Percentiles rank a stretch among this genome's conserved stretches.
These are phyloP conservation scores for Microctonus hyperodae DNA, from an alignment of 2,888 invertebrate species.

Conservation along the genomic window DNA sequence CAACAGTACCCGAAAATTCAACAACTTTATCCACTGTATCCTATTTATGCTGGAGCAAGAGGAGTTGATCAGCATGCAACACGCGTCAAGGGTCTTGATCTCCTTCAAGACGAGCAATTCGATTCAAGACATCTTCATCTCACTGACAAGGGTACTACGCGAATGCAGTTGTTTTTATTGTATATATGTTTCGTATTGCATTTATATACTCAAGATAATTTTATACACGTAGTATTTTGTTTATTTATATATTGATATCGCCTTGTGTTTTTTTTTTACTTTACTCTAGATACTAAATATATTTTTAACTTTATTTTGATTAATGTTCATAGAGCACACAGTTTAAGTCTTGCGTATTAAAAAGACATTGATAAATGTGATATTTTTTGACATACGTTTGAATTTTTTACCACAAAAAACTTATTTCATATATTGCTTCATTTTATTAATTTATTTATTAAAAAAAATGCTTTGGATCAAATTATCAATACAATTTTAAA, in stretches of 20 bases:
- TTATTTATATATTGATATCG: not conserved
- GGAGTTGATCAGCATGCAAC: constrained; percentile 53
- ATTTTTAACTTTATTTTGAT: constrained; percentile 1
- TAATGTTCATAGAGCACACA: too few relatives aligned
- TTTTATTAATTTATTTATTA: not conserved
- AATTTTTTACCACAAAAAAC: not conserved
- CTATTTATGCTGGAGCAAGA: constrained; percentile 55
- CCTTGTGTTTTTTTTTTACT: not conserved
- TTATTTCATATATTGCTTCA: not conserved
- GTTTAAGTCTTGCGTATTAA: too few relatives aligned
- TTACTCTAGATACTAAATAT: not conserved
- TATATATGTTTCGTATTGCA: constrained; percentile 8
- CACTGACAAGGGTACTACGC: constrained; percentile 49
- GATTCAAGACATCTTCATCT: constrained; percentile 55
- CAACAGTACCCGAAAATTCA: constrained; percentile 79
- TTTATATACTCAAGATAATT: not conserved
- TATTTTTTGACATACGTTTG: not conserved
- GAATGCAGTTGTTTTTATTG: constrained; percentile 9
- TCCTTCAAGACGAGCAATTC: constrained; percentile 59
- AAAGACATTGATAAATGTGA: not conserved
- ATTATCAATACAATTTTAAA: too few relatives aligned
- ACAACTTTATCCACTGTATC: constrained; percentile 73
- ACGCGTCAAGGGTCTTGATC: constrained; percentile 55
- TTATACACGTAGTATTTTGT: constrained; percentile 9
- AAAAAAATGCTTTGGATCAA: not conserved